Evolutionary conservation across 2,113 vertebrate species (phyloP).

Genomic region (Copsychus sechellarum): DNA sequence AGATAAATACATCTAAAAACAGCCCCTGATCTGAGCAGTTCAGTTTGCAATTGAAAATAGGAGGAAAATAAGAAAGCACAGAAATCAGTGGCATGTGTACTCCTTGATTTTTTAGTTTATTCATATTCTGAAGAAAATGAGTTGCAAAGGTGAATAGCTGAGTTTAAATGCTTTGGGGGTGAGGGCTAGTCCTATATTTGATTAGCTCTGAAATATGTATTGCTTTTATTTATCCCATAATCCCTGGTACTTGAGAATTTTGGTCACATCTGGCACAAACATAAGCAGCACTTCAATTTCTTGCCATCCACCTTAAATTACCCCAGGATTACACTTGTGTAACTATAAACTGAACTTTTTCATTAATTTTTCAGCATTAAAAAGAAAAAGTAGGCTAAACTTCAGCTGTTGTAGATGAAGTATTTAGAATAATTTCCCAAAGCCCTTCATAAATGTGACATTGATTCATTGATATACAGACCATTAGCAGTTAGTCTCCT

Average conservation of each 20-base stretch:
- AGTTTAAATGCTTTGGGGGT: not conserved
- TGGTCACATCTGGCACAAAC: not conserved
- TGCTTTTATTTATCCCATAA: not conserved
- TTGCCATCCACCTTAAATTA: not conserved
- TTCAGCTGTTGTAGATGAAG: conserved; percentile 64
- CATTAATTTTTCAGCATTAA: conserved; percentile 50
- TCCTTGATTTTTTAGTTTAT: not conserved
- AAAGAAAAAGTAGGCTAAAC: conserved; percentile 64
- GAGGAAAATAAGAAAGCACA: fast-evolving
- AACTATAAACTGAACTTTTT: conserved; percentile 13
- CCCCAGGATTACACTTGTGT: not conserved
- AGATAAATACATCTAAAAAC: not conserved
- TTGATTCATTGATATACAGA: conserved; percentile 78
- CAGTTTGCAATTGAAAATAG: not conserved
- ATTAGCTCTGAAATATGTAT: not conserved
- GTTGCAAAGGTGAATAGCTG: not conserved
- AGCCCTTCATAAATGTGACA: conserved; percentile 74
- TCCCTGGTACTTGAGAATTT: not conserved
- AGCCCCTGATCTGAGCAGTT: not conserved
- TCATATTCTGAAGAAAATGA: not conserved
- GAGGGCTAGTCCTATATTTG: not conserved
- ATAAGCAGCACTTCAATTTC: not conserved
- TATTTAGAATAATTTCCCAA: conserved; percentile 72
- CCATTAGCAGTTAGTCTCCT: conserved; percentile 72
- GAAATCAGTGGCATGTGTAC: not conserved